Evolutionary conservation across 1,140 invertebrate genomes (phyloP).

Genomic region (Choristoneura fumiferana): DNA sequence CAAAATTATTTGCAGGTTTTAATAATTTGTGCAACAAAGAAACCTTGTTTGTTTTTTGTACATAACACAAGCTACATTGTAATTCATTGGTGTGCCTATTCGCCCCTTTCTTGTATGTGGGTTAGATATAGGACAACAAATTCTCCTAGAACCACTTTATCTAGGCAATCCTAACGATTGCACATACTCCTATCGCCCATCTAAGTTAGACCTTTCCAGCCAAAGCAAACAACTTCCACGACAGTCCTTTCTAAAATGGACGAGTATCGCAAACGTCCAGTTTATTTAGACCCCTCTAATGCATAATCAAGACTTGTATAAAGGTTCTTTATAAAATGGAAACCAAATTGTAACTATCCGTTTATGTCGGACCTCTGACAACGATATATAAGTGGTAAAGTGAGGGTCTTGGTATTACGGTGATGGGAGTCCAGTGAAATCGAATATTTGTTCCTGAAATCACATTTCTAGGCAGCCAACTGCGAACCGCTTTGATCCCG

Average conservation of each 20-base stretch:
- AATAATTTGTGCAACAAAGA: too few species aligned
- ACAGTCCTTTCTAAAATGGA: not conserved
- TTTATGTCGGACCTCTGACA: not conserved
- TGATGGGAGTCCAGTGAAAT: not conserved
- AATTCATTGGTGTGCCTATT: too few species aligned
- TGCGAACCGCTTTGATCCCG: constrained; percentile 13
- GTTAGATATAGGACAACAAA: too few species aligned
- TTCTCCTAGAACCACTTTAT: too few species aligned
- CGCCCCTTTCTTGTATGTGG: too few species aligned
- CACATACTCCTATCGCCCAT: not conserved
- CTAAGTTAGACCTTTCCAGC: not conserved
- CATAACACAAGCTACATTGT: too few species aligned
- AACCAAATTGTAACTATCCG: not conserved
- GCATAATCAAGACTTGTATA: too few species aligned
- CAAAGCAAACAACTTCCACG: not conserved
- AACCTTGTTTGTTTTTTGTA: too few species aligned
- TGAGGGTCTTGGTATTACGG: not conserved
- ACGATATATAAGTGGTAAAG: too few species aligned
- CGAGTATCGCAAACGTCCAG: not conserved
- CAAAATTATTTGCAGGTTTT: too few species aligned
- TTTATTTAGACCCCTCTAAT: not conserved
- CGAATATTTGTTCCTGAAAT: constrained; percentile 11
- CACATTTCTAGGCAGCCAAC: not conserved
- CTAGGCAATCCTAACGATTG: too few species aligned
- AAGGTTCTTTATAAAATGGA: too few species aligned